Conservation (phyloP, 2,113 vertebrate species). For the Haemorhous mexicanus region DNA sequence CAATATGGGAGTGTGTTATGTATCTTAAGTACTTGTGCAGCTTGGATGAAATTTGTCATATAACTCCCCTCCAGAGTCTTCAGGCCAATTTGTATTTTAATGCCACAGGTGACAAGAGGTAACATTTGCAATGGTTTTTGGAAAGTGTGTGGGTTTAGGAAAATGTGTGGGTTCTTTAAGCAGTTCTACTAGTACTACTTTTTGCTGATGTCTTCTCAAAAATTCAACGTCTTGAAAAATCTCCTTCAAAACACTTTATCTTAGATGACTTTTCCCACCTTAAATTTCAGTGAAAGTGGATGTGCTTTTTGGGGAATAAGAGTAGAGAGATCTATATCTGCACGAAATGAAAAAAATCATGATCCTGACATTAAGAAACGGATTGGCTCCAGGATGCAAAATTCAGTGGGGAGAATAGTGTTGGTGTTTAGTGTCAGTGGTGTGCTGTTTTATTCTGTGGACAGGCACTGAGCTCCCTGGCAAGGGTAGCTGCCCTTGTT, state of each 20-base stretch:
- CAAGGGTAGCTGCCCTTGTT: rapidly evolving
- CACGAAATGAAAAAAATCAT: not conserved
- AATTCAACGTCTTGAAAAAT: not conserved
- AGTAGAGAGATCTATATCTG: not conserved
- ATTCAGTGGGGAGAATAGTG: rapidly evolving
- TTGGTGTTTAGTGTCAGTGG: not conserved
- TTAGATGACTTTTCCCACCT: not conserved
- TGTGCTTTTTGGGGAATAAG: not conserved
- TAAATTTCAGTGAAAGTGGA: not conserved
- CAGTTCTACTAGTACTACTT: not conserved
- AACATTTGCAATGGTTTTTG: not conserved
- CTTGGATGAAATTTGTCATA: not conserved
- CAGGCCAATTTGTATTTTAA: not conserved
- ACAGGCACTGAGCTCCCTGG: not conserved
- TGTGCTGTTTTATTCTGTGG: rapidly evolving
- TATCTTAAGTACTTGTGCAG: not conserved
- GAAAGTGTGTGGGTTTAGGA: not conserved
- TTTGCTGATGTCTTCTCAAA: not conserved
- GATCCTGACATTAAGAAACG: not conserved
- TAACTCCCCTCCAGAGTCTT: not conserved
- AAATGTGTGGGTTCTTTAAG: rapidly evolving
- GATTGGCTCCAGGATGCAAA: not conserved
- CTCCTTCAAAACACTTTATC: not conserved
- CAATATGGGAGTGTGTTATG: not conserved
- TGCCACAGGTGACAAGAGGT: not conserved